Base-by-base conservation (phyloP, 2,888 invertebrate species). In the Campopleginae sp. region DNA sequence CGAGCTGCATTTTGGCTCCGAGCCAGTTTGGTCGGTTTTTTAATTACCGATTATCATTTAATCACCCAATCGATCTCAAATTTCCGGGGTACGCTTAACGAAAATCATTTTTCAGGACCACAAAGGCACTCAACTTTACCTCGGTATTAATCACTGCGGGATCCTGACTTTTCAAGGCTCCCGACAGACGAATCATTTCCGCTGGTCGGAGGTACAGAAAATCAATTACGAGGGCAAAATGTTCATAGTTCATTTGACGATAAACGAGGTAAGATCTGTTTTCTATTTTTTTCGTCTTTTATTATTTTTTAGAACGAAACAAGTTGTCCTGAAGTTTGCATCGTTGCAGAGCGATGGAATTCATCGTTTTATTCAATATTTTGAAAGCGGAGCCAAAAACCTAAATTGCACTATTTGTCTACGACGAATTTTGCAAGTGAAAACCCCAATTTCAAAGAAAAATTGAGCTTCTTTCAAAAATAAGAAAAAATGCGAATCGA, bases 181-280 rank as follows among this genome's bases (percentile, higher is more conserved):
- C 90, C 96, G 97, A 90, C 97, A 98, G 93, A 98, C 98, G 4
- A 97, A 99, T 93, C 98, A 98, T 94, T 99, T 99, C 94, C 97
- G 98, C 91, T 99, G 99, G 99, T 96, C 96, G 85, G 98, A 99
- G 94, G 97, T 99, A 74, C 97, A 98, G 92, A 98, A 98, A 94
- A 97, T 99, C 89, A 99, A 99, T 94, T 99, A 98, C 92, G 98
- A 99, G 93, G 98, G 99, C 31, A 98, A 98, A 94, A 99, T 99
- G 98, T 98, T 99, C 92, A 98, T 99, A 89, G 97, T 98, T 78
- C 98, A 99, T 94, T 95, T 98, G 84, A 97, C 97, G 91, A 97
- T 98, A 92, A 97, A 97, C 80, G 98, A 99, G 95, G 98, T 98
- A 92, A 95, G 95, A 44, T 5, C 5, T 14, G 17, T 17, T 51